These are phyloP conservation scores for Anoplophora glabripennis DNA, from an alignment of 1,140 invertebrate species.

Conservation along the genomic window DNA sequence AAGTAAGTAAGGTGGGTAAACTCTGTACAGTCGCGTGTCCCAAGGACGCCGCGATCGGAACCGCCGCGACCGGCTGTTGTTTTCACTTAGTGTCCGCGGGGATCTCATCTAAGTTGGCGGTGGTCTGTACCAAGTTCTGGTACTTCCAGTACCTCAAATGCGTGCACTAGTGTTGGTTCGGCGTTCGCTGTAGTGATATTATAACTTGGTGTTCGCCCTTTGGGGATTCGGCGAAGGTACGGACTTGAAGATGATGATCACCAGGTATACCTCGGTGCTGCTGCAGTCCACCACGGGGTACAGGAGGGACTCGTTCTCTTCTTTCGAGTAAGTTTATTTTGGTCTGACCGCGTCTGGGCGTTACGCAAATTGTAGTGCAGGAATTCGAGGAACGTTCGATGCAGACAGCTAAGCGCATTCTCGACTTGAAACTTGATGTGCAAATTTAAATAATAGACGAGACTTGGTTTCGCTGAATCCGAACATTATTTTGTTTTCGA, in stretches of 20 bases:
- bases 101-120: neutral
- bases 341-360: no score
- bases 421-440: no score
- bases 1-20: slow-evolving; percentile 23
- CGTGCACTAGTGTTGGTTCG: slow-evolving; percentile 15
- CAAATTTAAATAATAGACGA: no score
- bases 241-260: slow-evolving; percentile 42
- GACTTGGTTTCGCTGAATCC: no score
- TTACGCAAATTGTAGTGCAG: no score
- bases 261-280: slow-evolving; percentile 38
- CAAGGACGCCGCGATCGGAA: slow-evolving; percentile 1
- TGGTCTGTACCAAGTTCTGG: neutral
- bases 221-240: neutral
- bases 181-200: no score
- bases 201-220: slow-evolving; percentile 12
- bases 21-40: slow-evolving; percentile 14
- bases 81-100: no score
- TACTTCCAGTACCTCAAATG: neutral
- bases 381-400: no score
- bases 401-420: no score
- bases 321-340: slow-evolving; percentile 37
- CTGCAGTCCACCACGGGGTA: slow-evolving; percentile 38
- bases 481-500: no score
- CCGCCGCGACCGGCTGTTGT: no score
- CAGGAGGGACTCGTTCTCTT: slow-evolving; percentile 36